Base-by-base conservation (phyloP, 2,888 invertebrate species). In the Drosophila parthenogenetica region DNA sequence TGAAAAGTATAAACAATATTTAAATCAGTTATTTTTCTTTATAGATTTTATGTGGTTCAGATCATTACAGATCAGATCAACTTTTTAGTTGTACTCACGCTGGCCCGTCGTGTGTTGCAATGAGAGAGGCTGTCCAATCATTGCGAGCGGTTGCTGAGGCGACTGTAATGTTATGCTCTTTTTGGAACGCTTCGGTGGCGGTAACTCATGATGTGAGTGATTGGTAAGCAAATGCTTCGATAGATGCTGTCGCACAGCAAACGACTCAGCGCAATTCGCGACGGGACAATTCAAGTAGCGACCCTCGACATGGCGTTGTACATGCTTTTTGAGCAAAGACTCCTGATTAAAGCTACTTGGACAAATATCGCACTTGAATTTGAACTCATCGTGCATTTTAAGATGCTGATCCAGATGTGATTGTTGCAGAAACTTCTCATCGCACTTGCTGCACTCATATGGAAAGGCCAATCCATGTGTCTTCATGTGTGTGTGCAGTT, bases 321-420 rank as follows among this genome's bases (percentile, higher is more conserved):
- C 91, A 71, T 92, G 92, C 77, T 92, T 92, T 79, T 92, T 92
- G 22, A 92, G 89, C 81, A 92, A 69, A 58, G 90, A 84, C 54
- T 92, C 92, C 85, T 92, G 92, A 78, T 92, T 92, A 68, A 92
- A 92, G 55, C 92, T 92, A 76, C 92, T 92, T 16, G 92, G 92
- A 72, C 92, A 92, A 70, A 92, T 91, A 70, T 92, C 91, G 81
- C 92, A 92, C 66, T 92, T 91, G 69, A 89, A 92, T 79, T 92
- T 92, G 73, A 92, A 92, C 73, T 93, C 92, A 43, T 92, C 92
- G 74, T 92, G 92, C 91, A 92, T 91, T 70, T 92, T 92, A 25
- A 92, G 85, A 77, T 92, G 92, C 75, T 92, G 92, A 69, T 92
- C 92, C 37, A 92, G 84, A 77, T 92, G 92, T 37, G 92, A 90